Percentiles rank a stretch among this genome's conserved stretches.
Evolutionary conservation across 1,140 invertebrate species (phyloP).

Genomic region (Hyphantria cunea): DNA sequence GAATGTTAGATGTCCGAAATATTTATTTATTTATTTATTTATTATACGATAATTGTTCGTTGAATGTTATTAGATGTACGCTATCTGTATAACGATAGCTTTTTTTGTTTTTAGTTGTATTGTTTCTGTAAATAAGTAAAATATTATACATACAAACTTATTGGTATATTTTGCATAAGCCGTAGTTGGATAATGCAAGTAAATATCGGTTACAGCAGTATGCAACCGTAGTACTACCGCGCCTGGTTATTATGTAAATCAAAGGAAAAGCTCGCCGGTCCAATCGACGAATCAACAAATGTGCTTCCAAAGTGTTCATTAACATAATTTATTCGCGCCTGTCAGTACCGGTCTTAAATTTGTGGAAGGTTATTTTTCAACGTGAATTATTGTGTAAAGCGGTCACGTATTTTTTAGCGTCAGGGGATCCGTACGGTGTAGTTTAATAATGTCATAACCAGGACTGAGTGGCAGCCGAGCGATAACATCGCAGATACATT

Average conservation of each 20-base stretch:
- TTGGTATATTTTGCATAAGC: background rate
- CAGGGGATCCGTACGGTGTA: constrained; percentile 42
- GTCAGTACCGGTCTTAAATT: constrained; percentile 76
- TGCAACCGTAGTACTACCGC: constrained; percentile 11
- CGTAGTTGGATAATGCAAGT: constrained; percentile 12
- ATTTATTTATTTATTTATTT: no score
- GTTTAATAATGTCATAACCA: constrained; percentile 58
- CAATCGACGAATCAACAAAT: constrained; percentile 72
- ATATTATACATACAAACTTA: no score
- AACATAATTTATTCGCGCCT: constrained; percentile 78
- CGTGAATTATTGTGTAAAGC: constrained; percentile 41
- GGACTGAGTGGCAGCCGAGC: constrained; percentile 37
- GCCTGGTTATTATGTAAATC: constrained; percentile 66
- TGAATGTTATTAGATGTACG: no score
- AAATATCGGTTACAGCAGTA: constrained; percentile 28
- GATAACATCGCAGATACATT: constrained; percentile 64
- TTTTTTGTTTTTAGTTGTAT: no score
- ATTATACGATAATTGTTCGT: no score
- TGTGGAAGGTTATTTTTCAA: constrained; percentile 64
- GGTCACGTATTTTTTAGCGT: constrained; percentile 59
- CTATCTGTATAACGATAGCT: no score
- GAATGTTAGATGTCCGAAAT: no score
- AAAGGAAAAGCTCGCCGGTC: constrained; percentile 49
- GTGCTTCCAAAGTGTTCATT: constrained; percentile 77
- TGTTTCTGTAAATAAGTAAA: no score